Percentiles rank a stretch among this genome's conserved stretches.
These are phyloP conservation scores for Apodemia duryi DNA, from an alignment of 2,888 invertebrate species.

Conservation along the genomic window DNA sequence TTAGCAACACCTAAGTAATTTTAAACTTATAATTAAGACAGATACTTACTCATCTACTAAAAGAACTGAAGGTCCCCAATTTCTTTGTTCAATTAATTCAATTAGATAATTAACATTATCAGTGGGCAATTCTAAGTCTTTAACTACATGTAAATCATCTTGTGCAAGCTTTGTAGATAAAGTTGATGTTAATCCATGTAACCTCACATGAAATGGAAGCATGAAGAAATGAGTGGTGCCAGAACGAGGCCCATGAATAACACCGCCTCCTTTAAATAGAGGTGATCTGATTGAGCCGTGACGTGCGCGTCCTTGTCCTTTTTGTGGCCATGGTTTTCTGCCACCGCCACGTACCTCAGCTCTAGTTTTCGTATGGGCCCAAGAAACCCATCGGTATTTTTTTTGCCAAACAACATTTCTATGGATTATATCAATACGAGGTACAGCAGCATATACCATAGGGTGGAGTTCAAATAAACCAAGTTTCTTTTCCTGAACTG, in stretches of 20 bases:
- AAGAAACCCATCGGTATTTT: slow-evolving; percentile 89
- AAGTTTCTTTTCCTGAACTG: slow-evolving; percentile 86
- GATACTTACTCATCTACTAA: slow-evolving; percentile 92
- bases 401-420: slow-evolving; percentile 93
- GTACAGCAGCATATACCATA: slow-evolving; percentile 88
- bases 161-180: slow-evolving; percentile 96
- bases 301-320: slow-evolving; percentile 92
- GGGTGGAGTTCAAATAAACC: slow-evolving; percentile 95
- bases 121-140: slow-evolving; percentile 90
- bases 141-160: slow-evolving; percentile 95
- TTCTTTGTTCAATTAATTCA: slow-evolving; percentile 88
- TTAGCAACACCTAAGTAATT: too few relatives aligned
- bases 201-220: slow-evolving; percentile 88
- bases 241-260: slow-evolving; percentile 93
- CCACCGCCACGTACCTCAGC: slow-evolving; percentile 95
- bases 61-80: slow-evolving; percentile 98
- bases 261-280: slow-evolving; percentile 89
- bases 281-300: slow-evolving; percentile 96
- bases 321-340: slow-evolving; percentile 98
- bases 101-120: slow-evolving; percentile 88
- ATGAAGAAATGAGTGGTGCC: slow-evolving; percentile 96
- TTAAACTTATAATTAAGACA: not conserved
- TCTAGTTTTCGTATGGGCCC: slow-evolving; percentile 86
- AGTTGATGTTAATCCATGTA: slow-evolving; percentile 89
- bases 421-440: slow-evolving; percentile 92